Evolutionary conservation across 2,888 invertebrate species (phyloP).

Genomic region (Cephus sareptanus): DNA sequence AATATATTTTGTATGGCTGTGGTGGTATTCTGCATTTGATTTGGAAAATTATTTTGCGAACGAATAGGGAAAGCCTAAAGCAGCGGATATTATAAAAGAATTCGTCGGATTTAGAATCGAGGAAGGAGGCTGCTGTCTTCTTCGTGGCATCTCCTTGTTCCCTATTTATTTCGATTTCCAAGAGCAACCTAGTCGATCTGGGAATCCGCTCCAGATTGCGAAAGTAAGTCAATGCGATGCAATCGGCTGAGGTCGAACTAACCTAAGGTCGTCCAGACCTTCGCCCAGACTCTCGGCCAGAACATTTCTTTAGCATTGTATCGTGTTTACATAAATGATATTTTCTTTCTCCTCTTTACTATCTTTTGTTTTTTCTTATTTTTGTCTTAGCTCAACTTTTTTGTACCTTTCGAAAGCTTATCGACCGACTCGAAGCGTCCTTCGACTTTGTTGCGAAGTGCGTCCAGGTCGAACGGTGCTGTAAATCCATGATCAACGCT

Average conservation of each 20-base stretch:
- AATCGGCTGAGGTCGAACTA: slow-evolving; percentile 40
- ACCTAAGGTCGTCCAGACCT: not conserved
- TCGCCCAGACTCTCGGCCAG: not conserved
- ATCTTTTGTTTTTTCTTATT: too few species aligned
- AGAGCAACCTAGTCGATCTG: slow-evolving; percentile 30
- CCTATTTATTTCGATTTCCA: too few species aligned
- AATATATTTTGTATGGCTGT: too few species aligned
- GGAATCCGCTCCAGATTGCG: slow-evolving; percentile 49
- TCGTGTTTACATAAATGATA: not conserved
- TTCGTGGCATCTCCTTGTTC: too few species aligned
- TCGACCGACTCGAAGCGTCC: slow-evolving; percentile 85
- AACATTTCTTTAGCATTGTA: not conserved
- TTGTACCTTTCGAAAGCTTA: slow-evolving; percentile 70
- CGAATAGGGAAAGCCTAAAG: too few species aligned
- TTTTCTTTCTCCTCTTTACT: not conserved
- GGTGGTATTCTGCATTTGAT: too few species aligned
- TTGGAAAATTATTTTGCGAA: too few species aligned
- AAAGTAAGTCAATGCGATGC: slow-evolving; percentile 60
- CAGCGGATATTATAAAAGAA: too few species aligned
- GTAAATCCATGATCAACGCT: slow-evolving; percentile 92
- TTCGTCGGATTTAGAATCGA: too few species aligned
- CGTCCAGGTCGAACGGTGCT: slow-evolving; percentile 86
- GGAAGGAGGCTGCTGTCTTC: too few species aligned
- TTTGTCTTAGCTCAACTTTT: not conserved
- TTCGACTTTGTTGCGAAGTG: slow-evolving; percentile 87